A percentile compares a stretch with the other conserved stretches of the same genome.
Evolutionary conservation across 1,140 invertebrate species (phyloP).

Genomic region (Wiebesia pumilae): DNA sequence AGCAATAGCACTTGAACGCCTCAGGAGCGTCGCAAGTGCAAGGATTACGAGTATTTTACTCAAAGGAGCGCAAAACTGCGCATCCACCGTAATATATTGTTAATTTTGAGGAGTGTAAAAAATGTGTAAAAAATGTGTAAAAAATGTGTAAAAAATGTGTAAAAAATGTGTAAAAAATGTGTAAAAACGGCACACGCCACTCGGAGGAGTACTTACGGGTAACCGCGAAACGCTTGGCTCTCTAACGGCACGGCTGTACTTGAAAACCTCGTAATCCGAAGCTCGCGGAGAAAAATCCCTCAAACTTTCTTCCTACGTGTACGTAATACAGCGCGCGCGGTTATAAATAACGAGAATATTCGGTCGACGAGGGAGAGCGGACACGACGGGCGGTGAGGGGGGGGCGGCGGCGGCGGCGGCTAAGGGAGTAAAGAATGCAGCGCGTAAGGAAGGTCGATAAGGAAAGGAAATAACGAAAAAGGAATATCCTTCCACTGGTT

Average conservation of each 20-base stretch:
- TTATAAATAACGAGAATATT: constrained; percentile 34
- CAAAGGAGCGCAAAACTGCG: not conserved
- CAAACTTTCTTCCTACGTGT: not conserved
- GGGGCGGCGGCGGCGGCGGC: too few relatives aligned
- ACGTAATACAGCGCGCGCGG: not conserved
- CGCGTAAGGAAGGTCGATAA: too few relatives aligned
- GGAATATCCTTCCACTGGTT: not conserved
- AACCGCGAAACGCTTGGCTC: not conserved
- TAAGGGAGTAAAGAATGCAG: too few relatives aligned
- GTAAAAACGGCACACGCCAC: not conserved
- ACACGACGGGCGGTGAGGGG: too few relatives aligned
- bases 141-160: constrained; percentile 2
- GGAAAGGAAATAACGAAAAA: not conserved
- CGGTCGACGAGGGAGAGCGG: not conserved
- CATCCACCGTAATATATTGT: not conserved
- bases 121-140: constrained; percentile 8
- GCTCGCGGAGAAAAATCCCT: constrained; percentile 1
- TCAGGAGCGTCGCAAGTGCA: too few relatives aligned
- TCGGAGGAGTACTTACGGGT: constrained; percentile 15
- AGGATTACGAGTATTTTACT: too few relatives aligned
- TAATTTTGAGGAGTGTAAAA: not conserved
- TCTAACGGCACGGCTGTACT: constrained; percentile 12
- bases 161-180: too few relatives aligned
- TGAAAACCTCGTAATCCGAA: constrained; percentile 31
- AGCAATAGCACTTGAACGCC: too few relatives aligned